Conservation (phyloP, 2,888 invertebrate species). For the Melanotus villosus region DNA sequence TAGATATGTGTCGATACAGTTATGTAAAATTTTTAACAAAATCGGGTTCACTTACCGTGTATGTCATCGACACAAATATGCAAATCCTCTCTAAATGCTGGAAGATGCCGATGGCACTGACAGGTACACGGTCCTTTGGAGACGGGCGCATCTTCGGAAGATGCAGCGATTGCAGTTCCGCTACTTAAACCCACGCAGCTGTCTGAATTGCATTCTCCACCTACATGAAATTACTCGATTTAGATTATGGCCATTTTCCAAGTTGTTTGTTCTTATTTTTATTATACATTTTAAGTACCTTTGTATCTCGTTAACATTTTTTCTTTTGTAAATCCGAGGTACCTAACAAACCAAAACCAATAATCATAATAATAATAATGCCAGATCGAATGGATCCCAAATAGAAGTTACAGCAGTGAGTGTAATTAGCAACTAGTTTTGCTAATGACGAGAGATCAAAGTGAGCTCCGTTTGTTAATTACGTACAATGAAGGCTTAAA, state of each 20-base stretch:
- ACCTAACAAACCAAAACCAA: background rate
- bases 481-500: background rate
- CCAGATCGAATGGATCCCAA: background rate
- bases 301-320: no score
- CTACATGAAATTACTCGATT: conserved; percentile 59
- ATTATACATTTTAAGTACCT: no score
- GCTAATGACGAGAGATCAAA: conserved; percentile 29
- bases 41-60: conserved; percentile 76
- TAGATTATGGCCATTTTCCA: background rate
- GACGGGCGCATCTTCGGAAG: conserved; percentile 60
- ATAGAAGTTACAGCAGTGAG: background rate
- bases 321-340: no score
- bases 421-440: conserved; percentile 21
- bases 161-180: conserved; percentile 72
- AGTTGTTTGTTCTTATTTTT: no score
- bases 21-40: conserved; percentile 21
- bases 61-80: conserved; percentile 89
- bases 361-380: background rate
- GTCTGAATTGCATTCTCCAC: conserved; percentile 73
- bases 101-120: conserved; percentile 82
- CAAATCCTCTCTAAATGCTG: conserved; percentile 87
- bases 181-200: conserved; percentile 79
- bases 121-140: conserved; percentile 77
- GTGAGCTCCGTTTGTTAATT: conserved; percentile 7
- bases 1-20: no score